phyloP scores from a whole-genome alignment of 1,140 invertebrate genomes.

The Zophobas atratus region DNA sequence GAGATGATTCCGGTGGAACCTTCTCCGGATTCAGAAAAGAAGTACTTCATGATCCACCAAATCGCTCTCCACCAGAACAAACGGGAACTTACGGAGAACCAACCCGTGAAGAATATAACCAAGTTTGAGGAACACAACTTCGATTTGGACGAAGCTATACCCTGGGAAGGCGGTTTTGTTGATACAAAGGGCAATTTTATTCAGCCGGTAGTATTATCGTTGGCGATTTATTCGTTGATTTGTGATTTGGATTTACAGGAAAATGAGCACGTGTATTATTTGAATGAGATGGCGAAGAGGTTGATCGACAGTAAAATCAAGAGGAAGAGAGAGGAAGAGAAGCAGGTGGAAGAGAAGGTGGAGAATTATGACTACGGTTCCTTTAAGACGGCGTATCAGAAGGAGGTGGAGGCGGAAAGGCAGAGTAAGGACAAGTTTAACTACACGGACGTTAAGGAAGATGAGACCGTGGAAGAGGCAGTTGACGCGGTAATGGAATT shows the following conservation, averaged over 20 bases:
- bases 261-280: conserved; percentile 54
- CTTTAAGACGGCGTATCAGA: conserved; percentile 62
- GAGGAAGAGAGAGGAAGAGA: conserved; percentile 45
- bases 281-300: conserved; percentile 53
- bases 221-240: not conserved
- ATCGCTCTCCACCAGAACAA: conserved; percentile 43
- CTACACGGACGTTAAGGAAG: conserved; percentile 62
- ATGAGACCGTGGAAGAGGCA: conserved; percentile 61
- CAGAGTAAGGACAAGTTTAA: conserved; percentile 60
- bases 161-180: conserved; percentile 59
- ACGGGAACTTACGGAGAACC: conserved; percentile 17
- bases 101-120: conserved; percentile 23
- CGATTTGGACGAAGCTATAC: conserved; percentile 54
- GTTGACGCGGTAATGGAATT: conserved; percentile 58
- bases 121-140: conserved; percentile 55
- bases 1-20: conserved; percentile 61
- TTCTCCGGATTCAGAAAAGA: conserved; percentile 51
- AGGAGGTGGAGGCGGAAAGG: conserved; percentile 54
- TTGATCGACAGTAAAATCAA: conserved; percentile 41
- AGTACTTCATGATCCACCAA: conserved; percentile 58
- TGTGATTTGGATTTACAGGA: conserved; percentile 44
- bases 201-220: conserved; percentile 10
- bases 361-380: conserved; percentile 63
- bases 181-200: conserved; percentile 54
- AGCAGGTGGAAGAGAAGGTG: conserved; percentile 19